phyloP scores from a whole-genome alignment of 2,797 vertebrate species.

The Melanotaenia trifasciata region DNA sequence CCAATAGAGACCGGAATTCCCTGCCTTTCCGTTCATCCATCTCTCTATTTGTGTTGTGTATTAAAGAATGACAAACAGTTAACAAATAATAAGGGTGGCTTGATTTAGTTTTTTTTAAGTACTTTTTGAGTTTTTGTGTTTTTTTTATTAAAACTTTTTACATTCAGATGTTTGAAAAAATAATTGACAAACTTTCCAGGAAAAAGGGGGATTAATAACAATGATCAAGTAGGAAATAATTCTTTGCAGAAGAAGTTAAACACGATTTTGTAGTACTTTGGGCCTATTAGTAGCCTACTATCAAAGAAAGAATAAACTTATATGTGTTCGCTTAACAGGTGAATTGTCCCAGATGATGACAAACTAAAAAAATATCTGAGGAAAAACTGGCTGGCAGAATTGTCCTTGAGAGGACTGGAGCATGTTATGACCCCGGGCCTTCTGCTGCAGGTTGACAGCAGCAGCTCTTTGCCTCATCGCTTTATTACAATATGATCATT shows the following conservation, averaged over 20 bases:
- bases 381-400: neutral
- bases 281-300: neutral
- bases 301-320: too few relatives aligned
- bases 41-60: too few relatives aligned
- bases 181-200: neutral
- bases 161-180: neutral
- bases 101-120: neutral
- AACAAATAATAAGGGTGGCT: neutral
- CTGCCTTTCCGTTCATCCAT: neutral
- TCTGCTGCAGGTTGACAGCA: constrained; percentile 11
- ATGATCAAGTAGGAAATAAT: neutral
- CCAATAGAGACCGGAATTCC: constrained; percentile 43
- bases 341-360: neutral
- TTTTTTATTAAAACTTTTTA: neutral
- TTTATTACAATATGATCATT: constrained; percentile 26
- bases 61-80: neutral
- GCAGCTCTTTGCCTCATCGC: neutral
- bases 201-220: too few relatives aligned
- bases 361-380: constrained; percentile 3
- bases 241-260: neutral
- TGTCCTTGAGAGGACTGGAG: neutral
- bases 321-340: neutral
- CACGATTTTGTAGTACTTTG: neutral
- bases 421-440: constrained; percentile 9
- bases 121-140: neutral